These are phyloP conservation scores for Geotria australis DNA, from an alignment of 2,797 vertebrate species.

Conservation along the genomic window DNA sequence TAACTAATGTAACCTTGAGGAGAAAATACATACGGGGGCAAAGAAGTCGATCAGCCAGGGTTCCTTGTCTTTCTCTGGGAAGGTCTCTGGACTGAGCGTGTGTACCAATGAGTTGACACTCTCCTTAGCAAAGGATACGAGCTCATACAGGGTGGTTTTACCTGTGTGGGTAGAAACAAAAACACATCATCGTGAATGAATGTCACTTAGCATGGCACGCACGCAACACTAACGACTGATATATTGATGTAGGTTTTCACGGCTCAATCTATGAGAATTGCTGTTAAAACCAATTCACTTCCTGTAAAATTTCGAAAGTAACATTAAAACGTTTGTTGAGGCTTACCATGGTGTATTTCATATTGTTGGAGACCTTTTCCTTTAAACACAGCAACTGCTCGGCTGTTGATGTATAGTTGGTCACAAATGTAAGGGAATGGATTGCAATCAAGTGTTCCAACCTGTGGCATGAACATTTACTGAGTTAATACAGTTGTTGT, in stretches of 20 bases:
- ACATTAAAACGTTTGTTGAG: not conserved
- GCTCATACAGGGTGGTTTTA: constrained; percentile 57
- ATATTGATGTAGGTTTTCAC: not conserved
- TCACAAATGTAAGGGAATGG: constrained; percentile 27
- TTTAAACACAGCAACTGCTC: constrained; percentile 63
- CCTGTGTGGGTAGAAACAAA: constrained; percentile 15
- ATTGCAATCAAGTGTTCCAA: constrained; percentile 49
- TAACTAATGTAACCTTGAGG: not conserved
- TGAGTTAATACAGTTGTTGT: too few species aligned
- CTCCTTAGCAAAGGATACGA: constrained; percentile 72
- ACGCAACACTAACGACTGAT: not conserved
- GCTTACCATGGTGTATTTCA: constrained; percentile 79
- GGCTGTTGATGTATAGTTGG: constrained; percentile 46
- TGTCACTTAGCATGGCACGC: not conserved
- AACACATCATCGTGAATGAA: not conserved
- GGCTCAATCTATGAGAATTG: too few species aligned
- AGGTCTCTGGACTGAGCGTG: constrained; percentile 66
- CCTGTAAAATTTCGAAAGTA: not conserved
- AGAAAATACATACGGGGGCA: constrained; percentile 35
- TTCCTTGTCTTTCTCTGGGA: constrained; percentile 55
- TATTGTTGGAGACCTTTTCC: constrained; percentile 59
- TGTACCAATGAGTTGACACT: constrained; percentile 65
- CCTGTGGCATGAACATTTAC: constrained; percentile 12
- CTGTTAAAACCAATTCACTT: not conserved
- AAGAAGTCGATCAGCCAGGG: constrained; percentile 97